Evolutionary conservation across 2,888 invertebrate species (phyloP), one percentile per base, ranked within the genome.

Genomic region (Atrina japonica): DNA sequence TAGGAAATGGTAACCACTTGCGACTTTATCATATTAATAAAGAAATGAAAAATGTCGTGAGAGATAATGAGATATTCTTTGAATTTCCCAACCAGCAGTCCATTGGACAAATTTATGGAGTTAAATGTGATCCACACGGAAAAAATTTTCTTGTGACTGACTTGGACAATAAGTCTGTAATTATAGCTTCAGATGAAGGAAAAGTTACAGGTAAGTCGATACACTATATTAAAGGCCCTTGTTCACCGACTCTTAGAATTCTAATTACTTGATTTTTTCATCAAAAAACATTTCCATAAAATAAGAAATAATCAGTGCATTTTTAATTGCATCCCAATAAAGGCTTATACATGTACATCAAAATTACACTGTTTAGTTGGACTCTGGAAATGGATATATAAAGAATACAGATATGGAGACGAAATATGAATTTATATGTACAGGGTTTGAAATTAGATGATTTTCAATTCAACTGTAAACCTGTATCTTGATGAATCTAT

Each of bases 161-260:
- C 49, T n/a, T 40, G 11, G 52, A 29, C 21, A 23, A 49, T 27
- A 71, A 76, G 45, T 66, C 56, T 30, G 66, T 80, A 0, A 59
- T 75, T 27, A 45, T 80, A 23, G 76, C 25, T 5, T 60, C 76
- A 41, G 60, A 73, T 21, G 66, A 77, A 43, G 78, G 77, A 43
- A 63, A 70, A 11, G 35, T 63, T 35, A 30, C 49, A 63, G 41
- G 30, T 40, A 40, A 23, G 2, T 52, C n/a, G n/a, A n/a, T n/a
- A n/a, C n/a, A n/a, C n/a, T n/a, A 29, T 35, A n/a, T 16, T 35
- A 35, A n/a, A 18, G n/a, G n/a, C 21, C 18, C 11, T 21, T 18
- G 2, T 9, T 6, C 23, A n/a, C n/a, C n/a, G n/a, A n/a, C n/a
- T n/a, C n/a, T n/a, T n/a, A n/a, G n/a, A n/a, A n/a, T n/a, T n/a